Base-by-base conservation (phyloP, 2,888 invertebrate species). In the Dione juno region DNA sequence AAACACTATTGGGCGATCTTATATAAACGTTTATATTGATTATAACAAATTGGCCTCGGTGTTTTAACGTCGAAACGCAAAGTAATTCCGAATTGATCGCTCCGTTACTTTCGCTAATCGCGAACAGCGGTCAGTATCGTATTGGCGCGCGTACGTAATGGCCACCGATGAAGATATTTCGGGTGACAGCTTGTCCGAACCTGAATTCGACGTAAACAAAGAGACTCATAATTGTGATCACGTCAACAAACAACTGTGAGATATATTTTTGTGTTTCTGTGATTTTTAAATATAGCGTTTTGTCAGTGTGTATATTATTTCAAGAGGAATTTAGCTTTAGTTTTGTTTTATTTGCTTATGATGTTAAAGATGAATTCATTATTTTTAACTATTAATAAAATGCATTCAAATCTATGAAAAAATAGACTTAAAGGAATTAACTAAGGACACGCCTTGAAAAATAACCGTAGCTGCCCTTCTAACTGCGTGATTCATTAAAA, bases 111-210 rank as follows among this genome's bases (percentile, higher is more conserved):
- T 86, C 85, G 80, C 82, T 79, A 78, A 77, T 78, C 69, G 75
- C 71, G 78, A 79, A 70, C 61, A 37, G 72, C 74, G 72, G 66
- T 81, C 83, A 83, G 85, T 84, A 77, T 76, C 78, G 80, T 79
- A 83, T 82, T 80, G 78, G 73, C 80, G 77, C 83, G 77, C 80
- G 69, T 65, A 67, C 71, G 71, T 61, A 69, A 74, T 74, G 72
- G 67, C 59, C 58, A 61, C 71, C 41, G 75, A 72, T 66, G 69
- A 61, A 10, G 75, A 84, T 70, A 88, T 91, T 80, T 89, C 90
- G 48, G 86, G 84, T 41, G 92, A 92, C 80, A 92, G 92, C 77
- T 77, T 91, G 78, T 86, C 86, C 63, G 76, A 73, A 63, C 81
- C 79, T 69, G 82, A 57, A 40, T 37, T 77, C 14, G 80, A 80